phyloP scores from a whole-genome alignment of 2,113 vertebrate species.

The Cyprinodon brontotheroides region DNA sequence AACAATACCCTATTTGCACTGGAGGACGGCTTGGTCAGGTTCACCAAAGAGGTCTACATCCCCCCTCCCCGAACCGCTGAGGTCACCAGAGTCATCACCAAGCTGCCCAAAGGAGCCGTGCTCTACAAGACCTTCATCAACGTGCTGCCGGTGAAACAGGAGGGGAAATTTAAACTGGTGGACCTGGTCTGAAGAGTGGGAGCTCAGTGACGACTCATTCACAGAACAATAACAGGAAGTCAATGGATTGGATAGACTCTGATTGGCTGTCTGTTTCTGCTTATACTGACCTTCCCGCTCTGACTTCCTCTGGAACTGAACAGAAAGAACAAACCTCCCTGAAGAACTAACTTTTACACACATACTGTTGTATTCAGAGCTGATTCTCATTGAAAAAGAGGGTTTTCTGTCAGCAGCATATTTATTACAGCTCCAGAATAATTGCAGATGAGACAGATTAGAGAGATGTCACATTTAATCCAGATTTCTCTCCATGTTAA shows the following conservation, averaged over 20 bases:
- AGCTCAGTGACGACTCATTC: not conserved
- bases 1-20: conserved; percentile 90
- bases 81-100: conserved; percentile 79
- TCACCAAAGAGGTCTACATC: conserved; percentile 92
- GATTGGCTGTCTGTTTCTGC: not conserved
- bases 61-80: conserved; percentile 81
- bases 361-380: not conserved
- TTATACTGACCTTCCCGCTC: not conserved
- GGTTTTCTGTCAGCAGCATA: not conserved
- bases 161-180: conserved; percentile 88
- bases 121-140: conserved; percentile 96
- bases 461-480: not conserved
- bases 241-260: not conserved
- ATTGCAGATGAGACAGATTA: not conserved
- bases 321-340: not conserved
- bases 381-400: not conserved
- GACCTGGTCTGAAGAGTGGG: conserved; percentile 83
- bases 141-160: conserved; percentile 84
- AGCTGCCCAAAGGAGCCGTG: conserved; percentile 85
- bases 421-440: not conserved
- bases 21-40: conserved; percentile 89
- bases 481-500: not conserved
- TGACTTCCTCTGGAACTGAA: not conserved
- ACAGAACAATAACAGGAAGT: not conserved
- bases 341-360: not conserved